Evolutionary conservation across 2,888 invertebrate genomes (phyloP), one percentile per base, ranked within the genome.

Genomic region (Hipparchia sbordonii): DNA sequence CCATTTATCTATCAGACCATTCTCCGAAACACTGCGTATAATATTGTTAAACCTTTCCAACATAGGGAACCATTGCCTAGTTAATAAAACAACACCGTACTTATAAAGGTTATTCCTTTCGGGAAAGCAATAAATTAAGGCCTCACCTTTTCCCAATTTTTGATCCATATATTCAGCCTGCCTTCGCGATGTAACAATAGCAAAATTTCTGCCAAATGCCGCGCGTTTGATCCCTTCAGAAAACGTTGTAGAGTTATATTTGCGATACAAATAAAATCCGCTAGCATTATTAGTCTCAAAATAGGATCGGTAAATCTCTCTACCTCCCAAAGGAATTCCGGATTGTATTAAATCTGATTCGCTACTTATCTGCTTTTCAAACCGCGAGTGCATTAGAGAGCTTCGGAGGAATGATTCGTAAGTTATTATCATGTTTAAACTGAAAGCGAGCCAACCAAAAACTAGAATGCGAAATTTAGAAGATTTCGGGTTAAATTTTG

Each of bases 351-450:
- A 86, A 85, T 93, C 92, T 75, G 84, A 79, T 82, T 91, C 91
- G 74, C 82, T 89, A 77, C 88, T 88, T 87, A 94, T 92, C 88
- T 94, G 94, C 84, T 90, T 93, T 81, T 91, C 92, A 81, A 89
- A 94, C 82, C 93, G 87, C 76, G 94, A 94, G 78, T 94, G 92
- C 89, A 94, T 93, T 86, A 94, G 81, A 84, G 93, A 94, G 82
- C 88, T 93, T 83, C 94, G 88, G 73, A 94, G 87, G 81, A 93
- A 92, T 78, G 94, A 93, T 83, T 91, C 93, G 83, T 94, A 94
- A 61, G 92, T 90, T 80, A 94, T 93, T 75, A 88, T 88, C 87
- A 94, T 89, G 86, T 92, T 94, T 81, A 93, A 85, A 77, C 93
- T 91, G 82, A 93, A 94, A 81, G 88, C 88, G 39, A 94, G 87